A percentile compares a stretch with the other conserved stretches of the same genome.
Evolutionary conservation across 64 coral and sea anemone genomes (phyloP).

Genomic region (Porites lutea): DNA sequence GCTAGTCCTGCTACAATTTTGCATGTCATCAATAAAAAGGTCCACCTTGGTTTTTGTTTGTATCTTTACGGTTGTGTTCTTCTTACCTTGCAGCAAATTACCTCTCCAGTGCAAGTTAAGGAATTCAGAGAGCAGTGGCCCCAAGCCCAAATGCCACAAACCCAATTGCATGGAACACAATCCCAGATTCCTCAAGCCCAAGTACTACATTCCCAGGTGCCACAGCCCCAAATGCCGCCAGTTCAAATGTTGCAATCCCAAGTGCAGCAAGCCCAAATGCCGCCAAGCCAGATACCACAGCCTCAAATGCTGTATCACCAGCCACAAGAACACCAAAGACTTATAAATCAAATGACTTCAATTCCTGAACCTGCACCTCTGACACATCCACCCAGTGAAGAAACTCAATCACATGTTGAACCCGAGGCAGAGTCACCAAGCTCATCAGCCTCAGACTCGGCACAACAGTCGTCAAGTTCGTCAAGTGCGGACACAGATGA

Average conservation of each 20-base stretch:
- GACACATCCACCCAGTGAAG: neutral
- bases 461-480: slow-evolving; percentile 34
- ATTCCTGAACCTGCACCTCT: neutral
- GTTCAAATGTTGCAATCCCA: slow-evolving; percentile 16
- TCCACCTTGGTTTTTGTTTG: neutral
- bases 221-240: neutral
- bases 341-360: neutral
- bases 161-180: neutral
- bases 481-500: slow-evolving; percentile 13
- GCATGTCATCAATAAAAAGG: neutral
- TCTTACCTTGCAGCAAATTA: neutral
- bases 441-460: slow-evolving; percentile 19
- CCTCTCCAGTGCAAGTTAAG: slow-evolving; percentile 2
- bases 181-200: neutral
- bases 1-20: too few relatives aligned
- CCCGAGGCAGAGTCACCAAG: slow-evolving; percentile 28
- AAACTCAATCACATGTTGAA: neutral
- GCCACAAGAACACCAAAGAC: neutral
- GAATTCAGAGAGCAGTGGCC: slow-evolving; percentile 50
- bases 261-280: slow-evolving; percentile 32
- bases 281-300: neutral
- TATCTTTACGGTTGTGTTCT: neutral
- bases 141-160: slow-evolving; percentile 9
- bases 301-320: slow-evolving; percentile 26
- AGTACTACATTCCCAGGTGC: neutral